A percentile compares a stretch with the other conserved stretches of the same genome.
Conservation (phyloP, 1,140 invertebrate species). For the Drosophila sechellia region DNA sequence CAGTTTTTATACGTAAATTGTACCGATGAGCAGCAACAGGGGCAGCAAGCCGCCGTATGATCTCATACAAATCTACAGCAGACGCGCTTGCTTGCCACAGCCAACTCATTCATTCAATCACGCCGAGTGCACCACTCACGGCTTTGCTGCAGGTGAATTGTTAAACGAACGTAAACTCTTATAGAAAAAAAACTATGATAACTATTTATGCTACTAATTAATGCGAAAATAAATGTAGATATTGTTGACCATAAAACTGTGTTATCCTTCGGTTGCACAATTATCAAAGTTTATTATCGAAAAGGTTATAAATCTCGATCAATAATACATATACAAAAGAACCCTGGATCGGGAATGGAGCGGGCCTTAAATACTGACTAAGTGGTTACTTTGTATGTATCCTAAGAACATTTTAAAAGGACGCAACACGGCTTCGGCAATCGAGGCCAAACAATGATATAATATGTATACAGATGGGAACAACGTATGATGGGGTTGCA, state of each 20-base stretch:
- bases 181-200: slow-evolving; percentile 51
- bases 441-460: slow-evolving; percentile 64
- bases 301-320: slow-evolving; percentile 34
- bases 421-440: slow-evolving; percentile 64
- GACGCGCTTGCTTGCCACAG: slow-evolving; percentile 33
- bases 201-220: slow-evolving; percentile 81
- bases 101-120: slow-evolving; percentile 1
- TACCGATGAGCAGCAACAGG: slow-evolving; percentile 2
- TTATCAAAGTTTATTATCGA: slow-evolving; percentile 59
- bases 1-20: slow-evolving; percentile 43
- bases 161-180: slow-evolving; percentile 39
- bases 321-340: slow-evolving; percentile 50
- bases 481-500: slow-evolving; percentile 39
- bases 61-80: slow-evolving; percentile 68
- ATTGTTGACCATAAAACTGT: slow-evolving; percentile 69
- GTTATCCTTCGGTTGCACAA: slow-evolving; percentile 31
- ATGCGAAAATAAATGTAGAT: slow-evolving; percentile 78
- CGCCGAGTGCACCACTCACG: slow-evolving; percentile 10
- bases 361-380: slow-evolving; percentile 54
- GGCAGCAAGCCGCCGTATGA: slow-evolving; percentile 52
- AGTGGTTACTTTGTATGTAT: slow-evolving; percentile 45
- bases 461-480: slow-evolving; percentile 38
- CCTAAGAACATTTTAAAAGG: slow-evolving; percentile 68
- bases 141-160: slow-evolving; percentile 50
- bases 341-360: slow-evolving; percentile 21